Evolutionary conservation across 2,888 invertebrate species (phyloP).

Genomic region (Acleris emargana): DNA sequence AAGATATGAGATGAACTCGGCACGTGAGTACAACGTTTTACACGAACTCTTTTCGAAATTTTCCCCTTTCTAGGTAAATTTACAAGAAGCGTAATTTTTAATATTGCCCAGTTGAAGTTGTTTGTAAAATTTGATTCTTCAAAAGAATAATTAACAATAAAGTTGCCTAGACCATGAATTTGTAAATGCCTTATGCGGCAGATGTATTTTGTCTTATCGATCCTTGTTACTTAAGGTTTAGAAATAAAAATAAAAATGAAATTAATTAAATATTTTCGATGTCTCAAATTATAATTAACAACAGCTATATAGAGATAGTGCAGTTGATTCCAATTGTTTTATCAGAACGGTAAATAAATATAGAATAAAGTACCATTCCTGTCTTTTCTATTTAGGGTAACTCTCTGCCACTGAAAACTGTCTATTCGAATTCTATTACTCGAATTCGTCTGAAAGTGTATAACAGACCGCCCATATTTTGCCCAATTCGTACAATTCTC

Average conservation of each 20-base stretch:
- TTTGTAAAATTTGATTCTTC: constrained; percentile 32
- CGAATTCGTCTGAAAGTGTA: too few relatives aligned
- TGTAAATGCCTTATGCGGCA: constrained; percentile 30
- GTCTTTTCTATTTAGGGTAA: not conserved
- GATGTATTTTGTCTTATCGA: constrained; percentile 26
- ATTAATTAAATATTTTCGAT: constrained; percentile 32
- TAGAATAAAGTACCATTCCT: not conserved
- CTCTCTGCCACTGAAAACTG: not conserved
- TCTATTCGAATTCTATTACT: too few relatives aligned
- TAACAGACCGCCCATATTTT: too few relatives aligned
- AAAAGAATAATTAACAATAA: constrained; percentile 29
- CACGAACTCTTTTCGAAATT: constrained; percentile 20
- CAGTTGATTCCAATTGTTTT: constrained; percentile 9
- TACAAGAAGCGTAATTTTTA: constrained; percentile 34
- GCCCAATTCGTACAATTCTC: too few relatives aligned
- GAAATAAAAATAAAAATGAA: constrained; percentile 13
- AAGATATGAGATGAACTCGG: constrained; percentile 22
- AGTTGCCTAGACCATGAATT: constrained; percentile 26
- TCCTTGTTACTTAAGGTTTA: constrained; percentile 15
- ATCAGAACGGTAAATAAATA: not conserved
- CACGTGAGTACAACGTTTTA: constrained; percentile 34
- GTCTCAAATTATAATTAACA: constrained; percentile 31
- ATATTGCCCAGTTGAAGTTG: constrained; percentile 33
- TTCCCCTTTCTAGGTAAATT: constrained; percentile 34
- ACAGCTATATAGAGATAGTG: constrained; percentile 18